phyloP scores from a whole-genome alignment of 1,140 invertebrate genomes.

The Trissolcus basalis region DNA sequence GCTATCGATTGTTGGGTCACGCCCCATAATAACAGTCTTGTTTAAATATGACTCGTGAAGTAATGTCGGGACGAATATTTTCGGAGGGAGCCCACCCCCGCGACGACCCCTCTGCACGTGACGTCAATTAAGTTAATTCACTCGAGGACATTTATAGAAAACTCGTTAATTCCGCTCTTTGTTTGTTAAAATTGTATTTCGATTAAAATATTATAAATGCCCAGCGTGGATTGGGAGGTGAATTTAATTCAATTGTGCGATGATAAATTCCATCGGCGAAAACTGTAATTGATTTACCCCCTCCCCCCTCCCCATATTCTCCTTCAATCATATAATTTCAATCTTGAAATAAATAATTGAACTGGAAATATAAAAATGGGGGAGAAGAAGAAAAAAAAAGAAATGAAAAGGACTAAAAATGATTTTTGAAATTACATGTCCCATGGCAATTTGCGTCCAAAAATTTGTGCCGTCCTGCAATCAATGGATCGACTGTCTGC shows the following conservation, averaged over 20 bases:
- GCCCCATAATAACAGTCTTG: constrained; percentile 37
- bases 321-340: too few species aligned
- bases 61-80: constrained; percentile 26
- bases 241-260: too few species aligned
- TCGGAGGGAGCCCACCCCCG: constrained; percentile 6
- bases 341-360: too few species aligned
- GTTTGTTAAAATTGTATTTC: background rate
- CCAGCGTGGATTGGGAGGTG: too few species aligned
- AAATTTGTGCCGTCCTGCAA: background rate
- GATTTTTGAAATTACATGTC: background rate
- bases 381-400: too few species aligned
- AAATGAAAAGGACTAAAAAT: too few species aligned
- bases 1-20: constrained; percentile 30
- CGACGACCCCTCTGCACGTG: constrained; percentile 26
- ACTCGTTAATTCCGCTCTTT: constrained; percentile 33
- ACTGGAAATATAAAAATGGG: too few species aligned
- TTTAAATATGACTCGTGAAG: constrained; percentile 40
- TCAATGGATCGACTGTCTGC: constrained; percentile 6
- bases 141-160: constrained; percentile 37
- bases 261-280: too few species aligned
- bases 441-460: background rate
- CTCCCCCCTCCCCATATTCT: too few species aligned
- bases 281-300: too few species aligned
- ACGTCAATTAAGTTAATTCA: constrained; percentile 46
- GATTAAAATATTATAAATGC: too few species aligned